phyloP scores from a whole-genome alignment of 2,113 vertebrate species.

The Scopus umbretta region DNA sequence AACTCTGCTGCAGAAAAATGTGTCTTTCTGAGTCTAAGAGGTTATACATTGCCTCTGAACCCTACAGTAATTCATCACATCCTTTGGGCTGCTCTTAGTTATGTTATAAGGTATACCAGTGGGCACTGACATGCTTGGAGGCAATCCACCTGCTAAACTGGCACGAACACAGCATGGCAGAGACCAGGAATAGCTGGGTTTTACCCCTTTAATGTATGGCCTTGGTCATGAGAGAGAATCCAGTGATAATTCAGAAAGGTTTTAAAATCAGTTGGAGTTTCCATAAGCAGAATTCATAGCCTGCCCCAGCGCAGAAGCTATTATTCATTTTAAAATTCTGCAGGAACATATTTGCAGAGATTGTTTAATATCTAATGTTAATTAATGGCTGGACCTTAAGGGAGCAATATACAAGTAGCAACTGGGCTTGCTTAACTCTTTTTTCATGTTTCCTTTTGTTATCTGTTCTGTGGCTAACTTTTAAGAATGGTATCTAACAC shows the following conservation, averaged over 20 bases:
- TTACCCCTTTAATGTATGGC: not conserved
- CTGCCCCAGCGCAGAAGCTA: not conserved
- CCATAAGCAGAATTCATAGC: not conserved
- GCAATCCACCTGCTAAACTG: not conserved
- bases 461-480: not conserved
- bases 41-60: not conserved
- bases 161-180: not conserved
- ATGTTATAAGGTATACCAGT: not conserved
- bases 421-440: not conserved
- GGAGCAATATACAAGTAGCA: not conserved
- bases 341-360: not conserved
- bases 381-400: not conserved
- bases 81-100: not conserved
- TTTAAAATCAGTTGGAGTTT: not conserved
- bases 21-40: not conserved
- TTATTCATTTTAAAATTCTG: not conserved
- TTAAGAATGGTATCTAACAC: not conserved
- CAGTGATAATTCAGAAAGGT: not conserved
- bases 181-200: not conserved
- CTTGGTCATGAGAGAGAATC: not conserved
- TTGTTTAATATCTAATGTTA: not conserved
- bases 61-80: not conserved
- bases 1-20: not conserved
- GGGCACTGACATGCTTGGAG: not conserved
- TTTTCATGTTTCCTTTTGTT: not conserved